phyloP scores from a whole-genome alignment of 1,140 invertebrate genomes.

The Heliothis virescens region DNA sequence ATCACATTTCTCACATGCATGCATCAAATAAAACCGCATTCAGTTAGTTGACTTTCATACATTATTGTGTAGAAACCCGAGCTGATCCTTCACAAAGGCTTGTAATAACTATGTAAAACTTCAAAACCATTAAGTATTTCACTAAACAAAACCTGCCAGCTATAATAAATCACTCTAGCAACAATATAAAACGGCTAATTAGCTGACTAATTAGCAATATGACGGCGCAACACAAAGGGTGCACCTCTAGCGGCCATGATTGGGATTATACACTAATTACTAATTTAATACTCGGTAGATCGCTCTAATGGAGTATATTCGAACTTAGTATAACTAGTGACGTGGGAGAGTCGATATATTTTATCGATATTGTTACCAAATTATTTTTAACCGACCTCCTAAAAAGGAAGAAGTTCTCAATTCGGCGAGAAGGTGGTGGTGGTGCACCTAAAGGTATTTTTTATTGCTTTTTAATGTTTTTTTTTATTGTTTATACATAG shows the following conservation, averaged over 20 bases:
- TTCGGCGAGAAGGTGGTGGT: too few relatives aligned
- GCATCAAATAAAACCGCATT: too few relatives aligned
- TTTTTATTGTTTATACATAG: too few relatives aligned
- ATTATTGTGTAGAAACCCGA: not conserved
- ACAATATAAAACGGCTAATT: conserved; percentile 24
- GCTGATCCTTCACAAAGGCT: not conserved
- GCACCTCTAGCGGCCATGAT: not conserved
- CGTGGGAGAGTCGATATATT: conserved; percentile 1
- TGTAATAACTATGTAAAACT: conserved; percentile 5
- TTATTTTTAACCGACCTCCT: too few relatives aligned
- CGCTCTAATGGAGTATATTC: not conserved
- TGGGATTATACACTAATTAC: conserved; percentile 2
- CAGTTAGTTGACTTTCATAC: too few relatives aligned
- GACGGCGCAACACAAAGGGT: conserved; percentile 2
- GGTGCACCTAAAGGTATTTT: too few relatives aligned
- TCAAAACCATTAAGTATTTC: not conserved
- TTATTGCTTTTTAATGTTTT: too few relatives aligned
- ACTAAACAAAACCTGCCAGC: not conserved
- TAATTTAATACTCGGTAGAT: not conserved
- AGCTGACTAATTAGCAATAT: not conserved
- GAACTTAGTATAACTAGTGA: not conserved
- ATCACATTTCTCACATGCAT: too few relatives aligned
- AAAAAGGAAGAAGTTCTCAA: too few relatives aligned
- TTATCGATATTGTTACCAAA: not conserved
- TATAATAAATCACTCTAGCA: not conserved